Evolutionary conservation across 2,888 invertebrate genomes (phyloP).

Genomic region (Megalurothrips usitatus): DNA sequence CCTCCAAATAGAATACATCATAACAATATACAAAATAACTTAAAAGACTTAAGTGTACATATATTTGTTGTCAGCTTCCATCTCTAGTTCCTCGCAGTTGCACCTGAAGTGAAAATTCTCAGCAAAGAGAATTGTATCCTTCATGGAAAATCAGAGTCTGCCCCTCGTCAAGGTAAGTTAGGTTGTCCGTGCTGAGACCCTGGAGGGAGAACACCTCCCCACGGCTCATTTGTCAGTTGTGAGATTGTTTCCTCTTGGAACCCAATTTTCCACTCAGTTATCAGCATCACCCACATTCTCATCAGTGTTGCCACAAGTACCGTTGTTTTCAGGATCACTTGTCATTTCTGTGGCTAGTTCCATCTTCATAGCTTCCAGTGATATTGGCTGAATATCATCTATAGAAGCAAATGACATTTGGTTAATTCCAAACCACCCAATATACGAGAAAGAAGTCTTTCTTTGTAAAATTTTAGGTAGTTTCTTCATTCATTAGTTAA

Average conservation of each 20-base stretch:
- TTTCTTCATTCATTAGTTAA: no score
- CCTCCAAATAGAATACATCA: not conserved
- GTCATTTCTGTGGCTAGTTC: not conserved
- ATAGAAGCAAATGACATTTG: not conserved
- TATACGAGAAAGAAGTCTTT: no score
- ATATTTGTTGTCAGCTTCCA: not conserved
- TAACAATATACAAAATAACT: not conserved
- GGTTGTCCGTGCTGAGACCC: not conserved
- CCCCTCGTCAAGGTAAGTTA: not conserved
- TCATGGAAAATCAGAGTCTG: not conserved
- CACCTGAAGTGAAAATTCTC: not conserved
- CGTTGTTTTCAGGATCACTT: not conserved
- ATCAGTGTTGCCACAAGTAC: not conserved
- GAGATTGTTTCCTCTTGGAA: not conserved
- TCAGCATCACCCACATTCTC: not conserved
- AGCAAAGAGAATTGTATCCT: not conserved
- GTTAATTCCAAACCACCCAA: no score
- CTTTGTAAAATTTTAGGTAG: no score
- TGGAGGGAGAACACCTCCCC: not conserved
- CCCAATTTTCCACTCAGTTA: not conserved
- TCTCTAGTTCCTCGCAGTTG: not conserved
- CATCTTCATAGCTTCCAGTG: not conserved
- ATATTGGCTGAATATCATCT: not conserved
- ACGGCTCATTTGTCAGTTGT: not conserved
- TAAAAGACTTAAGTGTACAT: not conserved